Conservation (phyloP, 2,797 vertebrate genomes). For the Neostethus bicornis region DNA sequence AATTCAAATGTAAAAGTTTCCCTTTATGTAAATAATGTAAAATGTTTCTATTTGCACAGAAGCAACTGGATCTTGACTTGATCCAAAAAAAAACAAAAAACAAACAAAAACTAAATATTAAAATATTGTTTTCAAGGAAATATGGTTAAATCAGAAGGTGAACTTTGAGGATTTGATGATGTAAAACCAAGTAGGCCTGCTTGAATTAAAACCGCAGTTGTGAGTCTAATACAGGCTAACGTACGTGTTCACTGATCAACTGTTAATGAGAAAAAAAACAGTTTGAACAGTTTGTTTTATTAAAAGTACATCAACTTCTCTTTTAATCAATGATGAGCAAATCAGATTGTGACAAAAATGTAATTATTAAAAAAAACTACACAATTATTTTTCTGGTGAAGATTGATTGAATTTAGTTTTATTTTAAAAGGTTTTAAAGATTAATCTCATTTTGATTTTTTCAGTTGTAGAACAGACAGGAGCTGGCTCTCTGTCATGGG, state of each 20-base stretch:
- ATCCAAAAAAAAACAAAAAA: too few species aligned
- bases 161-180: conserved; percentile 24
- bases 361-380: too few species aligned
- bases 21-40: conserved; percentile 34
- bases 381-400: too few species aligned
- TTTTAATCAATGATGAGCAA: not conserved
- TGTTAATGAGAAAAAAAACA: conserved; percentile 69
- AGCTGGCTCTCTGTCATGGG: conserved; percentile 47
- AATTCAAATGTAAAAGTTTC: conserved; percentile 53
- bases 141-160: not conserved
- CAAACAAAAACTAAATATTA: too few species aligned
- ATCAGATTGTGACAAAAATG: too few species aligned
- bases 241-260: conserved; percentile 73
- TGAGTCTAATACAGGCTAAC: conserved; percentile 38
- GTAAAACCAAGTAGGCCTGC: conserved; percentile 48
- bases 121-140: too few species aligned
- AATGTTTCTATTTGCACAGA: conserved; percentile 59
- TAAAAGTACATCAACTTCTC: not conserved
- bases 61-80: conserved; percentile 57
- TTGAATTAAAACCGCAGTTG: conserved; percentile 55
- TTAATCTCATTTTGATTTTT: conserved; percentile 31
- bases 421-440: not conserved
- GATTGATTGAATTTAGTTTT: not conserved
- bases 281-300: conserved; percentile 6
- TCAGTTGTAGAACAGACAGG: conserved; percentile 13